These are phyloP conservation scores for Arremon aurantiirostris DNA, from an alignment of 2,797 vertebrate genomes.

Conservation along the genomic window DNA sequence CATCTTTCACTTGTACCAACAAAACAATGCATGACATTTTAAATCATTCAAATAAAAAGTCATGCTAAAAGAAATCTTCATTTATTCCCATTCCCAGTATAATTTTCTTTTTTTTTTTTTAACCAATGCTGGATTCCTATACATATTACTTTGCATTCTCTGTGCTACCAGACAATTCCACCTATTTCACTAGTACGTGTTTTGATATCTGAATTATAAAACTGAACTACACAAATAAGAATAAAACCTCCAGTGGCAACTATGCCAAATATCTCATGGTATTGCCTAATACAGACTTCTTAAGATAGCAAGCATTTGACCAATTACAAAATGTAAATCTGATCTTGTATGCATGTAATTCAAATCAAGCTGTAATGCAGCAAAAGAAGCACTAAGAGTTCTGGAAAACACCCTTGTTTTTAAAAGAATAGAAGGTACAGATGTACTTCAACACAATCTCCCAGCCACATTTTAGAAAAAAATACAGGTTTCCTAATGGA, in stretches of 20 bases:
- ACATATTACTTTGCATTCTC: background rate
- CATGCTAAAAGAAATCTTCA: background rate
- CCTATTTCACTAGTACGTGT: background rate
- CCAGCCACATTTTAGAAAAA: background rate
- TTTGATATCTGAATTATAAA: background rate
- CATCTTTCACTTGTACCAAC: background rate
- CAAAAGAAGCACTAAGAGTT: background rate
- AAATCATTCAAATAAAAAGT: background rate
- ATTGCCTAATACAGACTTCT: background rate
- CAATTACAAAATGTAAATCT: background rate
- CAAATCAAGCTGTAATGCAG: background rate
- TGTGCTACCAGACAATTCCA: background rate
- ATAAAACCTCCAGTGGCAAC: background rate
- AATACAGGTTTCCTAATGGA: background rate
- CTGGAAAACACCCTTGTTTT: background rate
- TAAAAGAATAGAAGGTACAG: background rate
- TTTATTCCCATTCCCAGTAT: background rate
- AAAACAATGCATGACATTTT: background rate
- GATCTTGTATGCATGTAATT: background rate
- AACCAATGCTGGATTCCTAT: background rate
- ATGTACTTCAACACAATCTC: background rate
- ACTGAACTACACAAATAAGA: background rate
- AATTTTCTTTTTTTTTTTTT: background rate
- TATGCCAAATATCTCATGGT: accelerated
- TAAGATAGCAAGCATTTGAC: background rate